Percentiles rank a stretch among this genome's conserved stretches.
Conservation (phyloP, 2,888 invertebrate species). For the Rapana venosa region DNA sequence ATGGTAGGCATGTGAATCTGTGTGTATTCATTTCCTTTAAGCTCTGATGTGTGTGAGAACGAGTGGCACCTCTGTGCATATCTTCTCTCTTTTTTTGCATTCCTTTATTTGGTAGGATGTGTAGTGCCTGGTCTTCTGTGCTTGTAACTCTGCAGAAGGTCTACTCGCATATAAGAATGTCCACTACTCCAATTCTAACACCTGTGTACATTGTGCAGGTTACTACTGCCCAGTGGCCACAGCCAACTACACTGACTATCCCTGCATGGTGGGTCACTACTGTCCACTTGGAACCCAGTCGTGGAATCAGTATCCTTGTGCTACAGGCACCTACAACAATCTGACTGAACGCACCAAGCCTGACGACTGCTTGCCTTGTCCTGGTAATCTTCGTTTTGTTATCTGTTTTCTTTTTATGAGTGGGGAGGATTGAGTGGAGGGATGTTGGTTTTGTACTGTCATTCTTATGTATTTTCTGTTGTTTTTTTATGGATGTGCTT, state of each 20-base stretch:
- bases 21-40: too few relatives aligned
- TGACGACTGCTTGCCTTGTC: constrained; percentile 58
- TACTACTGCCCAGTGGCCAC: constrained; percentile 62
- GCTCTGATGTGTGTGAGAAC: neutral
- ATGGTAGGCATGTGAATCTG: neutral
- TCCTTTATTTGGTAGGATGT: too few relatives aligned
- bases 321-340: constrained; percentile 63
- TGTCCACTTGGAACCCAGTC: constrained; percentile 60
- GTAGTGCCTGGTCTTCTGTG: too few relatives aligned
- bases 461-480: too few relatives aligned
- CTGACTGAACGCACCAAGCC: constrained; percentile 51
- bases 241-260: constrained; percentile 62
- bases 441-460: neutral
- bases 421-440: neutral
- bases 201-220: constrained; percentile 50
- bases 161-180: too few relatives aligned
- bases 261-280: constrained; percentile 66
- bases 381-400: constrained; percentile 49
- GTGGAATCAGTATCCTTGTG: constrained; percentile 62
- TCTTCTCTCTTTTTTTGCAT: too few relatives aligned
- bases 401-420: neutral
- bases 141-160: neutral
- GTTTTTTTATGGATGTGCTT: too few relatives aligned
- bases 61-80: neutral
- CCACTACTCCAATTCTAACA: neutral